Percentiles rank a stretch among this genome's conserved stretches.
phyloP scores from a whole-genome alignment of 2,113 vertebrate genomes.

The Oreochromis niloticus region DNA sequence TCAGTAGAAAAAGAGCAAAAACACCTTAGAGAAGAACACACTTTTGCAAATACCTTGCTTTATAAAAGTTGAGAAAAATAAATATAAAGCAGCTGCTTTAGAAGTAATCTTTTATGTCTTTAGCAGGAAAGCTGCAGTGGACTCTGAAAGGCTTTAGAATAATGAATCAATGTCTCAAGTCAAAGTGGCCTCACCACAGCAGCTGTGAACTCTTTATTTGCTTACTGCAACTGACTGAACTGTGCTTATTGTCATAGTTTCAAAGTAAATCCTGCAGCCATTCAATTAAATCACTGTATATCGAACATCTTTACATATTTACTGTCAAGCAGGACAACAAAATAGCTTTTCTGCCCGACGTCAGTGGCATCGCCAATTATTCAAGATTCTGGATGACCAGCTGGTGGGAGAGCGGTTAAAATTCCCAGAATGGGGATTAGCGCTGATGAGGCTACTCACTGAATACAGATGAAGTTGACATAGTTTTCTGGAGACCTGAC shows the following conservation, averaged over 20 bases:
- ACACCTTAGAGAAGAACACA: rapidly evolving
- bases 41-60: background rate
- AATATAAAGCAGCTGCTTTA: rapidly evolving
- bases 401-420: background rate
- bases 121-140: background rate
- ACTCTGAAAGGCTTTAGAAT: background rate
- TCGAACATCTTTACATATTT: background rate
- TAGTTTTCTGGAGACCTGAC: background rate
- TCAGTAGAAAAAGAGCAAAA: background rate
- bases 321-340: background rate
- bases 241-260: background rate
- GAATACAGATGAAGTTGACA: background rate
- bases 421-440: background rate
- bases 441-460: background rate
- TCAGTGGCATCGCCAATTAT: background rate
- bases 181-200: background rate
- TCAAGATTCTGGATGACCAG: background rate
- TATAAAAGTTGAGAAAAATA: background rate
- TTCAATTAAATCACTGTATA: background rate
- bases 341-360: background rate
- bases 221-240: background rate
- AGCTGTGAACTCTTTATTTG: background rate
- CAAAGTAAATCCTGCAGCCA: background rate
- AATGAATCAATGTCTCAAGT: background rate
- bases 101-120: background rate